phyloP scores from a whole-genome alignment of 2,888 invertebrate genomes.

The Harpalus rubripes region DNA sequence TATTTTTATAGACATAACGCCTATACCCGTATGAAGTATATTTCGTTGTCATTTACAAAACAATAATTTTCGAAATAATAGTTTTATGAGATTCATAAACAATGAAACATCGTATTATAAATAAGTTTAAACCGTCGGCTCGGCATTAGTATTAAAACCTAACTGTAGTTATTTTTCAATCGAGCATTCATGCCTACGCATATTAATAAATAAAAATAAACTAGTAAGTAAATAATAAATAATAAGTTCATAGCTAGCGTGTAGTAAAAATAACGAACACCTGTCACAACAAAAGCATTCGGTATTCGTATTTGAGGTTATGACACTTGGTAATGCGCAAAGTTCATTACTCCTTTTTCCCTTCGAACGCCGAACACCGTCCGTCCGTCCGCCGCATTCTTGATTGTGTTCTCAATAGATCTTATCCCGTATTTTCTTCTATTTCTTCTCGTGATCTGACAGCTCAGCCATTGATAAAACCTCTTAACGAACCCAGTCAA shows the following conservation, averaged over 20 bases:
- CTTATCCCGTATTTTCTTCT: constrained; percentile 62
- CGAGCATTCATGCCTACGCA: constrained; percentile 31
- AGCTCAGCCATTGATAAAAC: constrained; percentile 56
- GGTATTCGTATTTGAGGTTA: constrained; percentile 27
- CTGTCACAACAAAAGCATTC: constrained; percentile 37
- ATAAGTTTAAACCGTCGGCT: constrained; percentile 14
- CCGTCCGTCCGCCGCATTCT: constrained; percentile 32
- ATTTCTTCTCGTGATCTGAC: constrained; percentile 58
- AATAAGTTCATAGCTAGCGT: constrained; percentile 18
- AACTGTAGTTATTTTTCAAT: constrained; percentile 44
- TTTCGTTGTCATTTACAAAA: constrained; percentile 20
- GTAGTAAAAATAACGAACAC: constrained; percentile 46
- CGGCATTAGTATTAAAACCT: constrained; percentile 23
- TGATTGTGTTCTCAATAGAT: constrained; percentile 58
- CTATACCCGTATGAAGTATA: constrained; percentile 7
- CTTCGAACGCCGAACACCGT: not conserved
- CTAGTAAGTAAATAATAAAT: constrained; percentile 48
- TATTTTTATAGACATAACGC: not conserved
- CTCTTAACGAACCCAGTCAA: constrained; percentile 60
- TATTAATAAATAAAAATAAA: constrained; percentile 55
- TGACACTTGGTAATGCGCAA: constrained; percentile 41
- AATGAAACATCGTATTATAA: constrained; percentile 13
- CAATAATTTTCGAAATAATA: constrained; percentile 7
- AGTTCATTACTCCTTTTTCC: constrained; percentile 48
- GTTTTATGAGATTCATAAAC: not conserved